Evolutionary conservation across 2,888 invertebrate species (phyloP), one percentile per base, ranked within the genome.

Genomic region (Cryptus armator): DNA sequence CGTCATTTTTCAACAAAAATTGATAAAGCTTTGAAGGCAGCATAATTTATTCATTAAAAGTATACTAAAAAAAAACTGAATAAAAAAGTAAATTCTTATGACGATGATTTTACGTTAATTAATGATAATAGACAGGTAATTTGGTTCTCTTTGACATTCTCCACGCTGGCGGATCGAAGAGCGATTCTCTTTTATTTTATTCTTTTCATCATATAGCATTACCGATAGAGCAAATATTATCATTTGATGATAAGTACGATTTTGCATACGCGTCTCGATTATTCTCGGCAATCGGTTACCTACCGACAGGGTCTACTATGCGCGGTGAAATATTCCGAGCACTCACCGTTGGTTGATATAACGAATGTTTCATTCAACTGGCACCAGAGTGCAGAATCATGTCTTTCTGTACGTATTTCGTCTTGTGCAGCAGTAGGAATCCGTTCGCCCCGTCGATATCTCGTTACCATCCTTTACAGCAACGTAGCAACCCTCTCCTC

Each of bases 141-240:
- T 82, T 32, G 67, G 16, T 10, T 32, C 10, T 0, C 14, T 9
- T 29, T 71, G 24, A 72, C 48, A 67, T 66, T 66, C 29, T 66
- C 32, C 19, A 19, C 29, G 19, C 14, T 37, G 12, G 19, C n/a
- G 19, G 9, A 51, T 56, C 24, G 7, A 14, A 70, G 14, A 3
- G 12, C 19, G 71, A 51, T 70, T 48, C 56, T 83, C 37, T 80
- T 80, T 80, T 83, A n/a, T 74, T 62, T 56, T 72, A 46, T 44
- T 32, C 2, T 7, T 59, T 59, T 37, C 2, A 19, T 46, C 6
- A 16, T 37, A 37, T 37, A 37, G 0, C 37, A 37, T 37, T 9
- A 9, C 37, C 14, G 24, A 56, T 56, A 44, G 43, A 16, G n/a
- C 7, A 56, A 9, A 59, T 24, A 44, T 46, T 75, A 48, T 9